Evolutionary conservation across 2,888 invertebrate genomes (phyloP).

Genomic region (Mystacides longicornis): DNA sequence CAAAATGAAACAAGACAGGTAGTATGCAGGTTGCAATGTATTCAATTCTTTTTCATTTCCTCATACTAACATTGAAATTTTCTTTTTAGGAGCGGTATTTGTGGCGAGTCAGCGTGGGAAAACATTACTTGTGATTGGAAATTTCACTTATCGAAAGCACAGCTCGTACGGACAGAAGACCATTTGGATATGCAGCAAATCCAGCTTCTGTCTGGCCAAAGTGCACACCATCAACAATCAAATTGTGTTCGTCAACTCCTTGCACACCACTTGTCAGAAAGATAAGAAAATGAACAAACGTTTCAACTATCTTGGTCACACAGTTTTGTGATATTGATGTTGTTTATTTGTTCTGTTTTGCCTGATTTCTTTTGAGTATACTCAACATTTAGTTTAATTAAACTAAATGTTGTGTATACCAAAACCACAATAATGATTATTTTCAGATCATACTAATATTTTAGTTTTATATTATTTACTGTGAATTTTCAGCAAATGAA

Average conservation of each 20-base stretch:
- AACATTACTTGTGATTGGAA: conserved; percentile 30
- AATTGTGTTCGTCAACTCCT: conserved; percentile 5
- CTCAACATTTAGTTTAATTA: too few relatives aligned
- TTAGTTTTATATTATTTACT: too few relatives aligned
- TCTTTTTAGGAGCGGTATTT: conserved; percentile 27
- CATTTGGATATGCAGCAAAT: conserved; percentile 32
- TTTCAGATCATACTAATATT: too few relatives aligned
- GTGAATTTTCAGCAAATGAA: too few relatives aligned
- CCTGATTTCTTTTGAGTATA: too few relatives aligned
- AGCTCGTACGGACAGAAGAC: conserved; percentile 31
- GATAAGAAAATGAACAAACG: background rate
- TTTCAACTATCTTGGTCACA: background rate
- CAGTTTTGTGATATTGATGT: background rate
- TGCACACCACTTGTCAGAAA: conserved; percentile 3
- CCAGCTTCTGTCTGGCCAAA: conserved; percentile 32
- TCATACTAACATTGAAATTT: conserved; percentile 3
- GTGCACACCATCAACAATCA: conserved; percentile 12
- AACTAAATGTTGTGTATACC: too few relatives aligned
- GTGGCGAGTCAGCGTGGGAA: conserved; percentile 31
- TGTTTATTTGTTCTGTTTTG: background rate
- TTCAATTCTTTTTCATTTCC: background rate
- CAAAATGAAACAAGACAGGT: too few relatives aligned
- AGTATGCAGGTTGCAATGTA: too few relatives aligned
- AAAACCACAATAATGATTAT: too few relatives aligned
- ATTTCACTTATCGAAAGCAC: conserved; percentile 31